Evolutionary conservation across 2,797 vertebrate genomes (phyloP).

Genomic region (Pangasius mekongensis): DNA sequence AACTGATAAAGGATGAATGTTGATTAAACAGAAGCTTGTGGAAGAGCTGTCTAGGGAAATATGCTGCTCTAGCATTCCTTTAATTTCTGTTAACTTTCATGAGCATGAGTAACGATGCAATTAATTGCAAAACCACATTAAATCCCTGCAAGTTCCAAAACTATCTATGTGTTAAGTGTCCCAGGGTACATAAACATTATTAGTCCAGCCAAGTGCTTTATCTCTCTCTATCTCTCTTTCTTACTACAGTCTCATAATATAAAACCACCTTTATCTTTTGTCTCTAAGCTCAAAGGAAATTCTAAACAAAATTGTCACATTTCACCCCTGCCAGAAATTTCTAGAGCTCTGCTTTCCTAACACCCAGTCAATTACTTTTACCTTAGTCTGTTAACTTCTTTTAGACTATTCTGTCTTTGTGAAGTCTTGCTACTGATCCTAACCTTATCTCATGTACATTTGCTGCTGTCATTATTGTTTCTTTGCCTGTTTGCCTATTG

Average conservation of each 20-base stretch:
- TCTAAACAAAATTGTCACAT: not conserved
- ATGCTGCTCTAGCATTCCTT: constrained; percentile 57
- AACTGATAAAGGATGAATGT: constrained; percentile 26
- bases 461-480: not conserved
- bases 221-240: constrained; percentile 6
- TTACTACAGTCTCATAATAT: constrained; percentile 21
- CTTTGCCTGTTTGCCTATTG: not conserved
- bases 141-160: constrained; percentile 66
- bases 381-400: not conserved
- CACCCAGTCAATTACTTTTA: not conserved
- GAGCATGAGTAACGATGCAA: constrained; percentile 68
- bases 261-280: not conserved
- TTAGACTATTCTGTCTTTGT: not conserved
- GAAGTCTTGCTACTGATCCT: not conserved
- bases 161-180: constrained; percentile 62
- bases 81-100: constrained; percentile 68
- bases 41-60: constrained; percentile 64
- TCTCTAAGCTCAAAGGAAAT: constrained; percentile 15
- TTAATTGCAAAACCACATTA: constrained; percentile 73
- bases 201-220: constrained; percentile 30
- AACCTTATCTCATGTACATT: not conserved
- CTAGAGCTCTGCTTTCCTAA: not conserved
- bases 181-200: constrained; percentile 55
- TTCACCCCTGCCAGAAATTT: not conserved
- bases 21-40: constrained; percentile 58